A percentile compares a stretch with the other conserved stretches of the same genome.
These are phyloP conservation scores for Okapia johnstoni DNA, from an alignment of 2,113 vertebrate species.

Conservation along the genomic window DNA sequence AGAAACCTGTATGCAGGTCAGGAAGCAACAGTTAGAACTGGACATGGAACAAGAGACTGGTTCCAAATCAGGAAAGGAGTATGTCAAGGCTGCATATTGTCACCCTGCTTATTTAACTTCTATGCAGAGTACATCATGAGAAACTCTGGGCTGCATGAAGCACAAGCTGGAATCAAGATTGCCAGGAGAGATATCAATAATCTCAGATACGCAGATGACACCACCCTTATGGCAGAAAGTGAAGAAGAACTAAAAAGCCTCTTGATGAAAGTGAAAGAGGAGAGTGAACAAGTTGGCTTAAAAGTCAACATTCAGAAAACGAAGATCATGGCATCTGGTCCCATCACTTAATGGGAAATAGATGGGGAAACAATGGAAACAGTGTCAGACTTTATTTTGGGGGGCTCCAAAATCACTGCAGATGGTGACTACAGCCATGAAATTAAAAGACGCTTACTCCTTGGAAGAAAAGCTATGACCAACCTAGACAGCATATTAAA, in stretches of 20 bases:
- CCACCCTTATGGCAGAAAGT: background rate
- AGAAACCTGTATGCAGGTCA: background rate
- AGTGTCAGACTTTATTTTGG: background rate
- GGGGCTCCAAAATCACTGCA: background rate
- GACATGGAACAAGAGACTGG: background rate
- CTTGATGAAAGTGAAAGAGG: background rate
- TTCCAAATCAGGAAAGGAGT: background rate
- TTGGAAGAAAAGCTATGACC: background rate
- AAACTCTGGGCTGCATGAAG: rapidly evolving
- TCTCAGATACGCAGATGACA: background rate
- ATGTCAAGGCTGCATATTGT: background rate
- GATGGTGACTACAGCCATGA: background rate
- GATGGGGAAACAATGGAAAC: background rate
- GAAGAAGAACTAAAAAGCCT: background rate
- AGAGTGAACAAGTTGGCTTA: background rate
- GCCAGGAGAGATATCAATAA: background rate
- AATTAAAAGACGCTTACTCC: background rate
- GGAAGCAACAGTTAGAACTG: background rate
- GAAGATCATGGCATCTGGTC: background rate
- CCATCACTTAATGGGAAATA: background rate
- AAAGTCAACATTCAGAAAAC: background rate
- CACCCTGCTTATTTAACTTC: background rate
- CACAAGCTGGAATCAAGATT: background rate
- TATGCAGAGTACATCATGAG: background rate
- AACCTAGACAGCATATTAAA: background rate